Base-by-base conservation (phyloP, 1,140 invertebrate genomes). In the Drosophila sproati region DNA sequence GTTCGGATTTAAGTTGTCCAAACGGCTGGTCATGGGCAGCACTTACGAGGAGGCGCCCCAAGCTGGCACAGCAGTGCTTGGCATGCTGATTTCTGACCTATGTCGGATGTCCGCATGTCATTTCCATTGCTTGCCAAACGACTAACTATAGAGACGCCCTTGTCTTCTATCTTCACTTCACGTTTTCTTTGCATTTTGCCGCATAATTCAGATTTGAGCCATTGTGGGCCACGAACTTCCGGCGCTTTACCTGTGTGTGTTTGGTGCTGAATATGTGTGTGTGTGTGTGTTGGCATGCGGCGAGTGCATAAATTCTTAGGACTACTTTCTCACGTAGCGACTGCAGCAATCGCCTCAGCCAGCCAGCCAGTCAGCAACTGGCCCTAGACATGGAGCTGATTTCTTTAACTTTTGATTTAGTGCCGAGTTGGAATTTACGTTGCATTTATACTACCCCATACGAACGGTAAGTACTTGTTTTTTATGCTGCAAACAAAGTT, bases 41-140 rank as follows among this genome's bases (percentile, higher is more conserved):
- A 59, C 20, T 54, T 55, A n/a, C 8, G 20, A 37, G 41, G 28
- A 35, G 55, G 8, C 35, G 54, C 50, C 7, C 8, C 67, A 39
- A 71, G 73, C 39, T 45, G 64, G 48, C 66, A 59, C 35, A 59
- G 72, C 66, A 87, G 79, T 88, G 79, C 82, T 82, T 87, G 80
- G 79, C 80, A 89, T 75, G 85, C 83, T 83, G 77, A 82, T 81
- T 87, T 83, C 70, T 87, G 83, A 89, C 77, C 83, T 83, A 78
- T 83, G 83, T 88, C 80, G 83, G 83, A 88, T 74, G 83, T 88
- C 80, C 77, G 83, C 83, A 82, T 82, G 82, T 87, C 83, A 87
- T 87, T 87, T 64, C 50, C 71, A 69, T 47, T 77, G 77, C 80
- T 45, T 66, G 39, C 43, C 59, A 31, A 45, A 57, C 55, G 37